Base-by-base conservation (phyloP, 2,797 vertebrate species). In the Syndactyla subalaris region DNA sequence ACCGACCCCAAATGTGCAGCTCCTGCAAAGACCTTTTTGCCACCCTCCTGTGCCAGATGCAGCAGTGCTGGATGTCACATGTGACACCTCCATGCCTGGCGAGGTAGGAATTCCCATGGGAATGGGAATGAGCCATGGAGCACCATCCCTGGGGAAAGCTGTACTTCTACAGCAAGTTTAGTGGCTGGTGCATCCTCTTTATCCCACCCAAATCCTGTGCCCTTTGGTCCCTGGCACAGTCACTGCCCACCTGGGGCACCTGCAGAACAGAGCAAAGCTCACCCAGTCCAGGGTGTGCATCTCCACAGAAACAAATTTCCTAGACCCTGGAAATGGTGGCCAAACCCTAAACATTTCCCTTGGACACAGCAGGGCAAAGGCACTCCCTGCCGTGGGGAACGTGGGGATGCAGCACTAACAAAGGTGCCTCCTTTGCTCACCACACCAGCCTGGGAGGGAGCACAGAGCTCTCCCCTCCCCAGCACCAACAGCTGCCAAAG, bases 11-110 rank as follows among this genome's bases (percentile, higher is more conserved):
- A 49, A 51, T 51, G 17, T 51, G 26, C 49, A 51, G 26, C 15
- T 26, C 48, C 48, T 9, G 24, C 48, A 7, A 45, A 59, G 36
- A 20, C 13, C 14, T 55, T 72, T 41, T 34, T 70, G 55, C 34
- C 66, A 34, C 73, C 6, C 15, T 57, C 18, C 54, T 0, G 8
- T 34, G 49, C 23, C 3, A 4, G 36, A 24, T 9, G 7, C 32
- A 17, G 78, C 0, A 0, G 7, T 26, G 48, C 38, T 18, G 49
- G 26, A 16, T 38, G 52, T 23, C 72, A 39, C 32, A 3, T 0
- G 8, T 17, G 7, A 0, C 6, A 21, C 23, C 34, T 36, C 57
- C 0, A 0, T 1, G 4, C 41, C 43, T 27, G 57, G 32, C 62
- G n/a, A 14, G 39, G 58, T 2, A 4, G 12, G n/a, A n/a, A 26